Base-by-base conservation (phyloP, 2,888 invertebrate species). In the Sabatieria punctata region DNA sequence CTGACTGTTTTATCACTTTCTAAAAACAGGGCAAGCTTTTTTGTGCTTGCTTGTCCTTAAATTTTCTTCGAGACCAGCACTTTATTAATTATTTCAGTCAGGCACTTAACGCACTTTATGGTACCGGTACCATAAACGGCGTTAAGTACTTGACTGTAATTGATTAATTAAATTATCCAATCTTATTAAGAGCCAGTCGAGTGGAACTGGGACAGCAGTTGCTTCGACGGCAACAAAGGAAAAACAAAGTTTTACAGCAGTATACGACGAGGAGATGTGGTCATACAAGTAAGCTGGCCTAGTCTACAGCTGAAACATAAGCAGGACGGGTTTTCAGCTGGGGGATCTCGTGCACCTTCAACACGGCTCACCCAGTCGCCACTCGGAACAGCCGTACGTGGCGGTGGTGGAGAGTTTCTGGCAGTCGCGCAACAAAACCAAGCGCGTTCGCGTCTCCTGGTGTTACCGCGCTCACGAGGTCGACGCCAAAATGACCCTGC, bases 271-370 rank as follows among this genome's bases (percentile, higher is more conserved):
- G 6, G 36, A 8, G n/a, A 4, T 4, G 36, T 15, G 3, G 36
- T 18, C 4, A 3, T 36, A 4, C 4, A 36, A 19, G 36, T 36
- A 15, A n/a, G 19, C 4, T 36, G 36, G n/a, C n/a, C n/a, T n/a
- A n/a, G n/a, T n/a, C n/a, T n/a, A n/a, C n/a, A n/a, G n/a, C n/a
- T n/a, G n/a, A n/a, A n/a, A n/a, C n/a, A n/a, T n/a, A n/a, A n/a
- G n/a, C n/a, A n/a, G 36, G 19, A 36, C 4, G 3, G 36, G 2
- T 13, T 13, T n/a, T 6, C 35, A 43, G 43, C n/a, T 33, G 2
- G 43, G 43, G 2, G 43, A 43, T 24, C 33, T 43, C 24, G 43
- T 43, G 22, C 30, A 43, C 18, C 27, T 43, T 23, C 8, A n/a
- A n/a, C n/a, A 43, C 35, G 13, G n/a, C 4, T 4, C 23, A 4